phyloP scores from a whole-genome alignment of 2,888 invertebrate genomes.

The Cryptophagus acutangulus region DNA sequence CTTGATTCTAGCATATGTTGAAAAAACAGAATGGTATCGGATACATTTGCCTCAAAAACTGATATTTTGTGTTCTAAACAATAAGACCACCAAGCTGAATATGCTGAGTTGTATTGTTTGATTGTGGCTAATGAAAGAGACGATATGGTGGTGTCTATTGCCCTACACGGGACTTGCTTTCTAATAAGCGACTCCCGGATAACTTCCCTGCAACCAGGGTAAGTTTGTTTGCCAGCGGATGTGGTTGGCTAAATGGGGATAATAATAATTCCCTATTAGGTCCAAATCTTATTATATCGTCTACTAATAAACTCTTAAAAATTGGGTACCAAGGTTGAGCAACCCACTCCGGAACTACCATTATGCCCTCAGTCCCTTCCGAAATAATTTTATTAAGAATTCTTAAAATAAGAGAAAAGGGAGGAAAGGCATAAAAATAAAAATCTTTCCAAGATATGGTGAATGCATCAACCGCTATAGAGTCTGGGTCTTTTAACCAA shows the following conservation, averaged over 20 bases:
- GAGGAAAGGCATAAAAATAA: conserved; percentile 17
- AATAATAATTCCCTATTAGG: conserved; percentile 25
- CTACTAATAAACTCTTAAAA: conserved; percentile 17
- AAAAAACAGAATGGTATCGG: conserved; percentile 5
- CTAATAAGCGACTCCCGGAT: conserved; percentile 27
- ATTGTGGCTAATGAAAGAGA: conserved; percentile 23
- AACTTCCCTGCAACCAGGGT: conserved; percentile 31
- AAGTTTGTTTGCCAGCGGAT: conserved; percentile 26
- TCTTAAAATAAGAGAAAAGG: conserved; percentile 30
- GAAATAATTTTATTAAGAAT: conserved; percentile 31
- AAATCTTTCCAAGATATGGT: conserved; percentile 18
- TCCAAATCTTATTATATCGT: conserved; percentile 21
- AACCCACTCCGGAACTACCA: conserved; percentile 33
- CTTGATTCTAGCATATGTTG: conserved; percentile 2
- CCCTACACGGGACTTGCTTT: conserved; percentile 13
- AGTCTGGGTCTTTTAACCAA: conserved; percentile 27
- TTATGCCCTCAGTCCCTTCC: conserved; percentile 31
- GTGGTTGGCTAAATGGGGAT: conserved; percentile 28
- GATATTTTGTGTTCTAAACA: not conserved
- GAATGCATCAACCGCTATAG: conserved; percentile 29
- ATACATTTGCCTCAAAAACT: not conserved
- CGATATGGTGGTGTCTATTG: conserved; percentile 19
- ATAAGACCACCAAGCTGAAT: conserved; percentile 11
- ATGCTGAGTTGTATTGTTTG: conserved; percentile 23
- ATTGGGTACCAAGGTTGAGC: conserved; percentile 34